Evolutionary conservation across 2,888 invertebrate species (phyloP).

Genomic region (Macrophya annulata): DNA sequence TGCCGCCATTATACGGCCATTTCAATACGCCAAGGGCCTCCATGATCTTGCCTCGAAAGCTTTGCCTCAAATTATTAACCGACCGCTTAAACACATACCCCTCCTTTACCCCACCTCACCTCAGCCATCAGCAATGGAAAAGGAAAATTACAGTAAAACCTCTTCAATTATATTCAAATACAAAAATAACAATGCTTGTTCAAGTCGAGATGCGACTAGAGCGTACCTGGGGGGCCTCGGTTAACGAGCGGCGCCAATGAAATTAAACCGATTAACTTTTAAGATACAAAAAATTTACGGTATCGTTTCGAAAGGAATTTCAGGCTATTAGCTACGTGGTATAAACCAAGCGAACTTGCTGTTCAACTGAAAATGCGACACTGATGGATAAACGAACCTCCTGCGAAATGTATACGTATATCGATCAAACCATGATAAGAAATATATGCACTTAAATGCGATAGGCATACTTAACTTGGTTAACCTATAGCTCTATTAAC

Average conservation of each 20-base stretch:
- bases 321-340: neutral
- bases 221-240: conserved; percentile 12
- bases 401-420: neutral
- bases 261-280: conserved; percentile 41
- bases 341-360: neutral
- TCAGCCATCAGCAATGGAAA: conserved; percentile 40
- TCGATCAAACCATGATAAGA: neutral
- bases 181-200: conserved; percentile 27
- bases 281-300: conserved; percentile 33
- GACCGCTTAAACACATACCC: conserved; percentile 51
- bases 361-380: neutral
- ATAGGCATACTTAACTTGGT: neutral
- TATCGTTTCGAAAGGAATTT: conserved; percentile 10
- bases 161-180: conserved; percentile 52
- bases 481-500: no score
- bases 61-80: conserved; percentile 54
- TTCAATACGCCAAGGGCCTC: conserved; percentile 55
- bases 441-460: neutral
- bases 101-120: conserved; percentile 3
- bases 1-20: conserved; percentile 55
- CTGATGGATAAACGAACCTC: neutral
- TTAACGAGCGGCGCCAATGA: conserved; percentile 33
- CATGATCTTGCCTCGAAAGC: conserved; percentile 47
- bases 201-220: conserved; percentile 23
- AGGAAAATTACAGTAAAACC: conserved; percentile 34